phyloP scores from a whole-genome alignment of 2,113 vertebrate species.

The Cryptomyrus ogoouensis region DNA sequence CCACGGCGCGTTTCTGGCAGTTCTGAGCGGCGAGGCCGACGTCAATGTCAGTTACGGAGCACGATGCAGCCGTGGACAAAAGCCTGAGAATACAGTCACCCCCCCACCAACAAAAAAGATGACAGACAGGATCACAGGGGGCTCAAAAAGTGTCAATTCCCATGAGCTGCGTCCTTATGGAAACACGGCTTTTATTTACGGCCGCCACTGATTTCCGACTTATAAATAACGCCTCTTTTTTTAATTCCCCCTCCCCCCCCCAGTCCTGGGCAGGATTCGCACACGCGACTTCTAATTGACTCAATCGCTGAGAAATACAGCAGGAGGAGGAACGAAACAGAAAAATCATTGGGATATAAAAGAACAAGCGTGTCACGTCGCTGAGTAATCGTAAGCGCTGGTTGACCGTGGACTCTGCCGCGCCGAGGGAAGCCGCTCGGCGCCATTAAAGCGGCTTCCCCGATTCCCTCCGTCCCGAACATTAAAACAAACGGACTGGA shows the following conservation, averaged over 20 bases:
- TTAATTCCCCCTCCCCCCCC: neutral
- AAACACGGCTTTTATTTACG: slow-evolving; percentile 11
- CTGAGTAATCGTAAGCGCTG: slow-evolving; percentile 22
- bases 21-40: slow-evolving; percentile 47
- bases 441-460: slow-evolving; percentile 31
- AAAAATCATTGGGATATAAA: slow-evolving; percentile 28
- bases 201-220: slow-evolving; percentile 21
- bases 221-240: slow-evolving; percentile 25
- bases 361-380: neutral
- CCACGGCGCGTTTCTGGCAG: slow-evolving; percentile 42
- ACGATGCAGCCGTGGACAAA: slow-evolving; percentile 37
- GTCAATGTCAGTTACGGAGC: slow-evolving; percentile 48
- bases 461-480: slow-evolving; percentile 7
- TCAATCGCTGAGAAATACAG: slow-evolving; percentile 39
- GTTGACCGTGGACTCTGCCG: too few relatives aligned
- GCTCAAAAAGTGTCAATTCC: neutral
- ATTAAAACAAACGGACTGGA: slow-evolving; percentile 24
- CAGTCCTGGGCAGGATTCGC: neutral
- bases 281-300: slow-evolving; percentile 30
- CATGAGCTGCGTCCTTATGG: neutral
- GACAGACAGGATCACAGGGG: neutral
- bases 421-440: neutral
- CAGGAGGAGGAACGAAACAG: slow-evolving; percentile 18
- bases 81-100: neutral
- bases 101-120: neutral